Evolutionary conservation across 2,797 vertebrate genomes (phyloP).

Genomic region (Holocentrus rufus): DNA sequence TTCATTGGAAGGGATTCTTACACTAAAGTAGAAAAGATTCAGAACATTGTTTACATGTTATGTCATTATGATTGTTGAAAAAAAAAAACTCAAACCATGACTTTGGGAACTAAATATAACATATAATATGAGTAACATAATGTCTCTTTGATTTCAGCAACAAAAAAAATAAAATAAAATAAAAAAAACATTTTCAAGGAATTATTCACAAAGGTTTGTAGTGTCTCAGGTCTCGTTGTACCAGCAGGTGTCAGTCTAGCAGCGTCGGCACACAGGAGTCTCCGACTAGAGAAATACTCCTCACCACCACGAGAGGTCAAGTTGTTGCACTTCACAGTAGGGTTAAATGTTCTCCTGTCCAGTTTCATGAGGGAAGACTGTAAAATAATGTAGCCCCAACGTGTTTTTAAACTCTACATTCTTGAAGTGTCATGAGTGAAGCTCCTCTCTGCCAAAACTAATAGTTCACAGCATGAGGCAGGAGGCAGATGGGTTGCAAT

Average conservation of each 20-base stretch:
- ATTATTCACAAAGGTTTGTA: slow-evolving; percentile 46
- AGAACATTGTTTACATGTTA: slow-evolving; percentile 12
- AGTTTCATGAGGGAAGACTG: slow-evolving; percentile 14
- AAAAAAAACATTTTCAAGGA: slow-evolving; percentile 17
- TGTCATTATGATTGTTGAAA: neutral
- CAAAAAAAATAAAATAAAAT: slow-evolving; percentile 8
- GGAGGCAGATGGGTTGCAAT: slow-evolving; percentile 5
- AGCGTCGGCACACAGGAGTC: slow-evolving; percentile 21
- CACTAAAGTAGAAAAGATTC: slow-evolving; percentile 33
- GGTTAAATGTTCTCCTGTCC: slow-evolving; percentile 20
- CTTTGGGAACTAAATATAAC: slow-evolving; percentile 9
- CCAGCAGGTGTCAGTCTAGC: slow-evolving; percentile 55
- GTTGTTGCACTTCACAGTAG: slow-evolving; percentile 16
- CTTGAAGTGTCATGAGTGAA: slow-evolving; percentile 1
- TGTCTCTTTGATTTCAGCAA: slow-evolving; percentile 43
- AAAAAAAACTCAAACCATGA: neutral
- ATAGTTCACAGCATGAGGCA: slow-evolving; percentile 21
- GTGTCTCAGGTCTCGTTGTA: slow-evolving; percentile 17
- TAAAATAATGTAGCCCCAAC: neutral
- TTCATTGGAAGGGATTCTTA: slow-evolving; percentile 41
- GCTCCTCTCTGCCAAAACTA: slow-evolving; percentile 6
- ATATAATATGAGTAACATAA: slow-evolving; percentile 23
- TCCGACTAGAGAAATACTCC: slow-evolving; percentile 13
- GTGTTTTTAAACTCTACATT: slow-evolving; percentile 10
- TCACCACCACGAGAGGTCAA: slow-evolving; percentile 5